Evolutionary conservation across 1,140 invertebrate species (phyloP).

Genomic region (Steinernema khuongi): DNA sequence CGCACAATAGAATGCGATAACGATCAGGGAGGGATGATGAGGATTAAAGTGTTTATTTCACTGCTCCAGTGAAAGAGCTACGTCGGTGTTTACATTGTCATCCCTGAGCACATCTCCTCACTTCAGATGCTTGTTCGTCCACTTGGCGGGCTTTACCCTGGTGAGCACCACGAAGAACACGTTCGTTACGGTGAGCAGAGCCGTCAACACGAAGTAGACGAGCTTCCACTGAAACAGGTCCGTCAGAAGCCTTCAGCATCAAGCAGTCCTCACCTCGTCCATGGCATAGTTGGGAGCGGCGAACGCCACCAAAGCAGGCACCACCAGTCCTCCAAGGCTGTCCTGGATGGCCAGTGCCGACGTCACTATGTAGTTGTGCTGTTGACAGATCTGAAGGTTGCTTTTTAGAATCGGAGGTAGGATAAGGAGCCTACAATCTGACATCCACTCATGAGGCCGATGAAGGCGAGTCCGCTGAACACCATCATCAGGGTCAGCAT

Average conservation of each 20-base stretch:
- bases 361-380: not conserved
- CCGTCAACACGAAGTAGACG: not conserved
- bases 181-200: not conserved
- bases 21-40: no score
- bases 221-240: not conserved
- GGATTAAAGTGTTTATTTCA: not conserved
- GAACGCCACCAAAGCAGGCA: not conserved
- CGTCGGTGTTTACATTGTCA: no score
- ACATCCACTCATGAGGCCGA: not conserved
- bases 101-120: no score
- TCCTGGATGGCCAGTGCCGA: not conserved
- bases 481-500: constrained; percentile 10
- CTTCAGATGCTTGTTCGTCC: not conserved
- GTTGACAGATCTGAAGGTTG: constrained; percentile 4
- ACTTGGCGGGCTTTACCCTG: not conserved
- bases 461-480: not conserved
- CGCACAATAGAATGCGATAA: no score
- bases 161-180: not conserved
- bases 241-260: not conserved
- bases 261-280: not conserved
- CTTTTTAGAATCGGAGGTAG: not conserved
- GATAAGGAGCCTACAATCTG: not conserved
- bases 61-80: no score
- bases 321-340: not conserved
- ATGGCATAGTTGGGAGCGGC: not conserved